Percentiles rank a stretch among this genome's conserved stretches.
Conservation (phyloP, 2,888 invertebrate species). For the Trichacis sp. region DNA sequence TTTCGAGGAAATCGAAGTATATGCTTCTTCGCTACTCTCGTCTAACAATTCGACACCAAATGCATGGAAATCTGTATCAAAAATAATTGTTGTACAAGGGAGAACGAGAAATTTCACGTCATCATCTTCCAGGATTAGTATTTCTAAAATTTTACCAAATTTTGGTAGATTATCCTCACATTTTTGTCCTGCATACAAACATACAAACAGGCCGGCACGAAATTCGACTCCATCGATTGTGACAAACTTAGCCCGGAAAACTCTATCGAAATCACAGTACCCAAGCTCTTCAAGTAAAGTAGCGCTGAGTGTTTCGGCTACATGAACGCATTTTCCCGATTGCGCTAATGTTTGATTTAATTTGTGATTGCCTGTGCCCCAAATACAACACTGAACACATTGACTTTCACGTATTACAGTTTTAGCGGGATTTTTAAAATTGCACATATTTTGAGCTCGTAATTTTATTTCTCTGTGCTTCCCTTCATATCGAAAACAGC, state of each 20-base stretch:
- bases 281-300: not conserved
- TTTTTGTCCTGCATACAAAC: slow-evolving; percentile 16
- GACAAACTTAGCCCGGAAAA: slow-evolving; percentile 1
- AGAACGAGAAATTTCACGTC: slow-evolving; percentile 10
- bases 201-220: slow-evolving; percentile 25
- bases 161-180: slow-evolving; percentile 27
- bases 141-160: slow-evolving; percentile 31
- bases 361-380: slow-evolving; percentile 31
- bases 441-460: slow-evolving; percentile 32
- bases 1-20: slow-evolving; percentile 8
- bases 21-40: slow-evolving; percentile 9
- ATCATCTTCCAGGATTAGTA: slow-evolving; percentile 15
- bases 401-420: slow-evolving; percentile 25
- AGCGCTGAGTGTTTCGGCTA: not conserved
- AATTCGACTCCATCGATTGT: slow-evolving; percentile 31
- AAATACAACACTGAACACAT: slow-evolving; percentile 29
- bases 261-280: not conserved
- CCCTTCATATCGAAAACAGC: slow-evolving; percentile 22
- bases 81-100: slow-evolving; percentile 20
- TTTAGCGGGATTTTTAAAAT: slow-evolving; percentile 35
- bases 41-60: slow-evolving; percentile 22
- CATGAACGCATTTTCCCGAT: not conserved
- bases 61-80: slow-evolving; percentile 30
- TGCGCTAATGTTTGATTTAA: not conserved
- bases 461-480: slow-evolving; percentile 29